These are phyloP conservation scores for Masnerella sp. DNA, from an alignment of 2,888 invertebrate species.

Conservation along the genomic window DNA sequence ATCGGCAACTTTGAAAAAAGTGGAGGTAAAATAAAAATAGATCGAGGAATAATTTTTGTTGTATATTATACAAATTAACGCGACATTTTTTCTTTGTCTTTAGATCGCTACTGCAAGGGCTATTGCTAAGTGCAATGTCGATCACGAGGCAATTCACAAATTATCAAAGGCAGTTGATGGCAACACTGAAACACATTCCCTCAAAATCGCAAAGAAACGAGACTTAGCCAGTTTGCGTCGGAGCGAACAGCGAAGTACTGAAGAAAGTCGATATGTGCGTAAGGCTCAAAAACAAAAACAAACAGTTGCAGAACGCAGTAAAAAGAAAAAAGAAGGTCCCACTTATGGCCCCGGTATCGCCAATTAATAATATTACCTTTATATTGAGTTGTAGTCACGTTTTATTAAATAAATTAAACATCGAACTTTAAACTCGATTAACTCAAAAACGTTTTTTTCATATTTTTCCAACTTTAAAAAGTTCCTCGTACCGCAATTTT, in stretches of 20 bases:
- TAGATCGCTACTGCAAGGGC: conserved; percentile 8
- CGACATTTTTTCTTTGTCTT: not conserved
- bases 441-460: no score
- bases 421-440: no score
- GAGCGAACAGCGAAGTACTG: not conserved
- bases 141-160: conserved; percentile 10
- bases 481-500: no score
- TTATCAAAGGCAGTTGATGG: conserved; percentile 1
- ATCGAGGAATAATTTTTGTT: not conserved
- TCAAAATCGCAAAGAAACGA: conserved; percentile 11
- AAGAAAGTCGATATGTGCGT: not conserved
- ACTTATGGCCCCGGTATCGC: not conserved
- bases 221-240: conserved; percentile 2
- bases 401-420: no score
- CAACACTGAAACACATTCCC: conserved; percentile 6
- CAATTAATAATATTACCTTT: not conserved
- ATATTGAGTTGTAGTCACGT: no score
- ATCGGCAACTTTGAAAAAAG: not conserved
- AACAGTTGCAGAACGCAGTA: not conserved
- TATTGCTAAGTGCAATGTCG: conserved; percentile 3
- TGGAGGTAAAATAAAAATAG: conserved; percentile 4
- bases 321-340: not conserved
- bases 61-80: not conserved
- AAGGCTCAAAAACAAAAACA: not conserved
- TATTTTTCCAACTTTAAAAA: no score